Evolutionary conservation across 2,797 vertebrate genomes (phyloP).

Genomic region (Valencia hispanica): DNA sequence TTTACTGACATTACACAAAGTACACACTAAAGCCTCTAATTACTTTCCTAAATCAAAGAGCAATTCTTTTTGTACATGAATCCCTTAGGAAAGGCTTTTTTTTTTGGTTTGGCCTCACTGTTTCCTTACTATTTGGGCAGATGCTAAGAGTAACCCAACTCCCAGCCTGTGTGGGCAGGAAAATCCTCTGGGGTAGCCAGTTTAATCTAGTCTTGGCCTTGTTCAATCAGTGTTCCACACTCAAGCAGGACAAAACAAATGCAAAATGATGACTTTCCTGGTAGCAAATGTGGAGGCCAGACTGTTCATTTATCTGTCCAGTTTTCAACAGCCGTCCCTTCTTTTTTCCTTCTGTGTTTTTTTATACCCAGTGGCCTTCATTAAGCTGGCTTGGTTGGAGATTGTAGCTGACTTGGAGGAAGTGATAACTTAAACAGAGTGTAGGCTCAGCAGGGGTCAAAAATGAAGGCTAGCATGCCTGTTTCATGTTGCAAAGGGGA

Average conservation of each 20-base stretch:
- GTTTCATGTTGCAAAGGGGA: slow-evolving; percentile 63
- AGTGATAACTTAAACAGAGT: slow-evolving; percentile 58
- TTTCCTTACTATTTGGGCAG: slow-evolving; percentile 65
- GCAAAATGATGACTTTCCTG: slow-evolving; percentile 51
- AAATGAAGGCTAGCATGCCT: slow-evolving; percentile 50
- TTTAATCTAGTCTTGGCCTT: slow-evolving; percentile 71
- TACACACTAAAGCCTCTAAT: slow-evolving; percentile 39
- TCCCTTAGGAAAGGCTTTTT: slow-evolving; percentile 54
- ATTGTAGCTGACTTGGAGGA: slow-evolving; percentile 58
- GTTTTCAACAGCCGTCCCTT: slow-evolving; percentile 63
- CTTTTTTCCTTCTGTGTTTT: slow-evolving; percentile 44
- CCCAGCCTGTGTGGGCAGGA: slow-evolving; percentile 70
- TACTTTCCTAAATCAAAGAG: slow-evolving; percentile 59
- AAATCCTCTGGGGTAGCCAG: slow-evolving; percentile 68
- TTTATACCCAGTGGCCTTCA: slow-evolving; percentile 58
- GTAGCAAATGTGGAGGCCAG: slow-evolving; percentile 49
- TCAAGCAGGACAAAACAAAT: slow-evolving; percentile 68
- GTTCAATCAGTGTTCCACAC: slow-evolving; percentile 75
- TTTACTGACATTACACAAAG: slow-evolving; percentile 34
- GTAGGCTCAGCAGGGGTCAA: slow-evolving; percentile 64
- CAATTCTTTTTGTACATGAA: slow-evolving; percentile 57
- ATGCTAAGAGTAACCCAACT: slow-evolving; percentile 69
- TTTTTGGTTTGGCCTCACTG: slow-evolving; percentile 60
- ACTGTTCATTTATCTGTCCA: slow-evolving; percentile 55
- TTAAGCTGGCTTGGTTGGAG: slow-evolving; percentile 73